Conservation (phyloP, 1,140 invertebrate genomes). For the Adoxophyes honmai region DNA sequence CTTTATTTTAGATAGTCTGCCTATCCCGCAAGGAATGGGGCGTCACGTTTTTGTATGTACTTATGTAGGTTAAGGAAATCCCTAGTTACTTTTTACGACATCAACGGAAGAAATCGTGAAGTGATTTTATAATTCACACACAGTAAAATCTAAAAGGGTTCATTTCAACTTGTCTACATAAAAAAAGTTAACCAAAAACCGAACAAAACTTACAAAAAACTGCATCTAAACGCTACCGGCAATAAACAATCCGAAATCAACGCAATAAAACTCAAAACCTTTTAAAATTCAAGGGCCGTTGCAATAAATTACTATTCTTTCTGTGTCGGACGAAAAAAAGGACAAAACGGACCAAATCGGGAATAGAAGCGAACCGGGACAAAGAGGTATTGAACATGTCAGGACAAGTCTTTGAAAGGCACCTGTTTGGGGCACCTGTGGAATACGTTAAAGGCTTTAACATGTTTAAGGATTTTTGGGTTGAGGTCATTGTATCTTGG, state of each 20-base stretch:
- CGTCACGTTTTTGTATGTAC: too few species aligned
- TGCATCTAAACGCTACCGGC: constrained; percentile 11
- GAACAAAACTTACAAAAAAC: constrained; percentile 19
- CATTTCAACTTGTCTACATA: too few species aligned
- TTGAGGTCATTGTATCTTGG: constrained; percentile 1
- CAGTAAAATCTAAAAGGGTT: too few species aligned
- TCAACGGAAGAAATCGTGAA: too few species aligned
- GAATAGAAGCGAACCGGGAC: constrained; percentile 39
- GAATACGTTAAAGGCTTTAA: constrained; percentile 36
- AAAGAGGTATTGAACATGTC: constrained; percentile 53
- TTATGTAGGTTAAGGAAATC: too few species aligned
- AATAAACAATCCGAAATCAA: constrained; percentile 14
- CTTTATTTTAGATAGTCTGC: too few species aligned
- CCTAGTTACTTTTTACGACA: too few species aligned
- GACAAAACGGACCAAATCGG: constrained; percentile 40
- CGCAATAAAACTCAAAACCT: constrained; percentile 11
- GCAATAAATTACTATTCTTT: constrained; percentile 49
- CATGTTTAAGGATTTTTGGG: constrained; percentile 12
- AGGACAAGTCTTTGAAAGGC: constrained; percentile 42
- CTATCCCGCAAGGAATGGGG: too few species aligned
- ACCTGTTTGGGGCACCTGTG: constrained; percentile 62
- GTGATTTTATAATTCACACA: too few species aligned
- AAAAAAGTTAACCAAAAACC: neutral
- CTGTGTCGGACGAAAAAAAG: constrained; percentile 29
- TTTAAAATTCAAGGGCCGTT: constrained; percentile 36